A percentile compares a stretch with the other conserved stretches of the same genome.
Evolutionary conservation across 23 tunicate genomes (phyloP).

Genomic region (Botrylloides violaceus): DNA sequence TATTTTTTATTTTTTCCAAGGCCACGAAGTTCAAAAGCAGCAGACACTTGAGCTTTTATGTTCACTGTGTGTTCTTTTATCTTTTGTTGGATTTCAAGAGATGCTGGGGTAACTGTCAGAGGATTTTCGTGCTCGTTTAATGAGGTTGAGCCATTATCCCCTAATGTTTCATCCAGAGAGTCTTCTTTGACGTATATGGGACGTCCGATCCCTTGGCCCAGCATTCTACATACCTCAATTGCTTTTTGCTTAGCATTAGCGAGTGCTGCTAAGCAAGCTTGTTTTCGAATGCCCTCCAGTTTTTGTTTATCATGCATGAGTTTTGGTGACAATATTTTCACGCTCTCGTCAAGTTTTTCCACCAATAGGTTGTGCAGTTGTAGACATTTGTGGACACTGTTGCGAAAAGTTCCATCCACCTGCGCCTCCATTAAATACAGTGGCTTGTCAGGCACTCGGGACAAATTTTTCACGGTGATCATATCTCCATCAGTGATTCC

Average conservation of each 20-base stretch:
- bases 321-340: constrained; percentile 37
- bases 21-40: constrained; percentile 54
- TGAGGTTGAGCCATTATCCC: constrained; percentile 16
- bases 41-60: constrained; percentile 49
- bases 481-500: constrained; percentile 50
- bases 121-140: constrained; percentile 22
- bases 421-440: constrained; percentile 58
- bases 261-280: constrained; percentile 78
- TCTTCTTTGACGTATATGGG: constrained; percentile 75
- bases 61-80: constrained; percentile 45
- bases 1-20: constrained; percentile 10
- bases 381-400: constrained; percentile 60
- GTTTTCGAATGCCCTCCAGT: constrained; percentile 44
- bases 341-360: constrained; percentile 45
- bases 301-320: constrained; percentile 46
- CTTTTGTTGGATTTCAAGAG: constrained; percentile 50
- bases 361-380: constrained; percentile 43
- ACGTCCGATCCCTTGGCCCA: constrained; percentile 68
- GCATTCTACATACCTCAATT: constrained; percentile 58
- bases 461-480: constrained; percentile 57
- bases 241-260: constrained; percentile 84
- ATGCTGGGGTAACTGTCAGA: neutral
- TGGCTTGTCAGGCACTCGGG: constrained; percentile 24
- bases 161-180: constrained; percentile 42
- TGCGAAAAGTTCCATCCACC: constrained; percentile 54